Base-by-base conservation (phyloP, 2,797 vertebrate species). In the Ammospiza maritima region DNA sequence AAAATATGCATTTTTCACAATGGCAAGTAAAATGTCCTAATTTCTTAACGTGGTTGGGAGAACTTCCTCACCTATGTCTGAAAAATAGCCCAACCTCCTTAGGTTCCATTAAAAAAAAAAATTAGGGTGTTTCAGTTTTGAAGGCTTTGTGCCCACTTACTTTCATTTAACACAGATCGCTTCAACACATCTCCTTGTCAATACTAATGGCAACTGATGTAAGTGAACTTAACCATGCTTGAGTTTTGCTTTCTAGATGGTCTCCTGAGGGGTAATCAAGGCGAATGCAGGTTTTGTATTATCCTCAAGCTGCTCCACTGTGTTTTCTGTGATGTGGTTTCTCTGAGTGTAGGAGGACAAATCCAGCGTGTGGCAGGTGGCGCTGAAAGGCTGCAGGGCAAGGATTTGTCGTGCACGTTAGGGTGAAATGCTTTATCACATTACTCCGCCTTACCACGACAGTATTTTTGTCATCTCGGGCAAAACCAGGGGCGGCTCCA, bases 371-470 rank as follows among this genome's bases (percentile, higher is more conserved):
- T n/a, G 45, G 44, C 42, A 45, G 42, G 32, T 57, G 74, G 32
- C 62, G 8, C 36, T 13, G 50, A 14, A 27, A 16, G 62, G 38
- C 85, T 85, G 40, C 64, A 27, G 60, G 60, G 21, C 0, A 0
- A 4, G 23, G 19, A 16, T 51, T 73, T 47, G 62, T 75, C 2
- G 0, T 7, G 10, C 29, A 21, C 13, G 2, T 34, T 16, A 20
- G 8, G 3, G 0, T 18, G 27, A 48, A 13, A n/a, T 23, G 36
- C 66, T n/a, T 50, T 17, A 21, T 6, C 10, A 2, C 1, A 0
- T 45, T 50, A 6, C 8, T 19, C 10, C 1, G 25, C 29, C 36
- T 67, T 38, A 44, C 4, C 38, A 0, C 0, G 1, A 26, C 29
- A 18, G 40, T 0, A 0, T 2, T 16, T 38, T 48, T 16, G 17